Evolutionary conservation across 2,113 vertebrate species (phyloP).

Genomic region (Elachura formosa): DNA sequence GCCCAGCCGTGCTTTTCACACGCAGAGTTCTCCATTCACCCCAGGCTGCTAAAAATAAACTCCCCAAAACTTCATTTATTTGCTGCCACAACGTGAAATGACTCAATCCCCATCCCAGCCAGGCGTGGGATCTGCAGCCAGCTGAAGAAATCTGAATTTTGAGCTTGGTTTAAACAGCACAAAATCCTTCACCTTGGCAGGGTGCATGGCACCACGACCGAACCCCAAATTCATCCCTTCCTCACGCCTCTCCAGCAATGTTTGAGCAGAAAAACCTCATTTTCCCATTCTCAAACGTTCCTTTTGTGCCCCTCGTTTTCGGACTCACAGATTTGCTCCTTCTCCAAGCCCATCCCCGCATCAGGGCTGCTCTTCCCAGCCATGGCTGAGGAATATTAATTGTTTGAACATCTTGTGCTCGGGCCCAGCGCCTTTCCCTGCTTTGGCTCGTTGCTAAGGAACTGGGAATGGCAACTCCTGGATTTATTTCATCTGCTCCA

Average conservation of each 20-base stretch:
- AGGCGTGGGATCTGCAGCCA: neutral
- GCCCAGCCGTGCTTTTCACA: neutral
- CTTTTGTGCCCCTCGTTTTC: accelerated
- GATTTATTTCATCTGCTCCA: slow-evolving; percentile 53
- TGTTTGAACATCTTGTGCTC: slow-evolving; percentile 60
- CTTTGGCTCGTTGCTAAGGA: slow-evolving; percentile 76
- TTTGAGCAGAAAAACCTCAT: neutral
- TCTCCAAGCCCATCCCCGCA: neutral
- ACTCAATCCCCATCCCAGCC: neutral
- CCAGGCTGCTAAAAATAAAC: no score
- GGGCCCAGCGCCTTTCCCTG: slow-evolving; percentile 54
- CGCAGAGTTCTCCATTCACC: neutral
- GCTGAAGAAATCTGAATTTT: neutral
- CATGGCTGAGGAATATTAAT: slow-evolving; percentile 72
- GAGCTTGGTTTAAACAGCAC: neutral
- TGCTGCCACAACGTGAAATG: neutral
- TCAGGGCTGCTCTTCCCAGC: neutral
- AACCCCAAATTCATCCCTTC: neutral
- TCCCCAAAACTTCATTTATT: neutral
- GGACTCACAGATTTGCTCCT: neutral
- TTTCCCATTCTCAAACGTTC: accelerated
- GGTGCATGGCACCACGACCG: accelerated
- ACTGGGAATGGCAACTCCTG: slow-evolving; percentile 56
- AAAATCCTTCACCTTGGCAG: neutral
- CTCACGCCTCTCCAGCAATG: neutral